Base-by-base conservation (phyloP, 2,888 invertebrate genomes). In the Liposcelis brunnea region DNA sequence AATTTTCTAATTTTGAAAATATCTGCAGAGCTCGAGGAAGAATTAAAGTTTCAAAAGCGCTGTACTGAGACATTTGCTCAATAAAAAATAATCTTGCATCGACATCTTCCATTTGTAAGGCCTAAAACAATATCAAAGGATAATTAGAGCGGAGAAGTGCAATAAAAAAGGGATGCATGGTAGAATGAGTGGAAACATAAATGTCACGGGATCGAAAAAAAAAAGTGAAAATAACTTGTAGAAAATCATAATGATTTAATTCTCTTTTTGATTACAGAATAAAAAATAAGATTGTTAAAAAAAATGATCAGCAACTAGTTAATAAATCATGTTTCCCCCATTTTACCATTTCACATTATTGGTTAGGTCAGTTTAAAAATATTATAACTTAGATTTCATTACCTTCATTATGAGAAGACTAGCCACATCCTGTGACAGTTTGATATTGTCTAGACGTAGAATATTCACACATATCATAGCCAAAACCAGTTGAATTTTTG, bases 361-460 rank as follows among this genome's bases (percentile, higher is more conserved):
- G n/a, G n/a, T n/a, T n/a, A n/a, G n/a, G n/a, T n/a, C n/a, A n/a
- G n/a, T 26, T 26, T 26, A 6, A 26, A 4, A 26, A 26, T 26
- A 26, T 26, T 26, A 6, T 15, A 35, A 7, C 10, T 35, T 35
- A 5, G 10, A 66, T 26, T 83, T 58, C 18, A 78, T 63, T 50
- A 56, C 54, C 49, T 75, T 77, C 54, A 73, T 70, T 1, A 78
- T 70, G 44, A 85, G 63, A n/a, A 72, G 68, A 31, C 77, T 76
- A 0, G 80, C 74, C 56, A 77, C 74, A 57, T 85, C 76, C 61
- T 85, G 85, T 2, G 75, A 71, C 10, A 86, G 61, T 43, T 72
- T 72, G 0, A 80, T 62, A 52, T 74, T 18, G 4, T 12, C 12
- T 3, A 21, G 6, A 6, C 19, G 12, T 31, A 65, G 54, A 43